Evolutionary conservation across 2,888 invertebrate species (phyloP), one percentile per base, ranked within the genome.

Genomic region (Drosophila phalerata): DNA sequence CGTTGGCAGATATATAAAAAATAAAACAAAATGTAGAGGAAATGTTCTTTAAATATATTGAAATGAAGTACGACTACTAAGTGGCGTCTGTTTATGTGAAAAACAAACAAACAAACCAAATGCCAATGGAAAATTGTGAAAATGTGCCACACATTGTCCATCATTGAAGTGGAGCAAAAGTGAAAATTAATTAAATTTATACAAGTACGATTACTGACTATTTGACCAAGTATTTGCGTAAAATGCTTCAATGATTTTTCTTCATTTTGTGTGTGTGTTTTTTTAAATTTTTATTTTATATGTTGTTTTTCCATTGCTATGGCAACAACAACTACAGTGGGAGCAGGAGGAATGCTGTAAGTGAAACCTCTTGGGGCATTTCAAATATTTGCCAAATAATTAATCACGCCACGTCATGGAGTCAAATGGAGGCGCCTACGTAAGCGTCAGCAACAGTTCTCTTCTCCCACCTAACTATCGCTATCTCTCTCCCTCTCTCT

Each of bases 331-430:
- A 25, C n/a, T 1, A 58, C 30, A 32, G 10, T 28, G 25, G 13
- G 19, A n/a, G 34, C 10, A 3, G 19, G 5, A 15, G 57, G 28
- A 28, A 28, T 51, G 38, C 47, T 67, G 79, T 70, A 77, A 77
- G 67, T 70, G 75, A 77, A 77, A 78, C 79, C 77, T 70, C 75
- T 72, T 67, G 47, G 49, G 66, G 66, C 70, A 72, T 65, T 73
- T 69, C 78, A 87, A 84, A 88, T 87, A 84, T 84, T 84, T 84
- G 83, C 78, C 64, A 77, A 85, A 85, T 88, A 88, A 84, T 88
- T 84, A 87, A 84, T 84, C 88, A 84, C 80, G 85, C 80, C 85
- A 82, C 68, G 76, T 76, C 85, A 71, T 49, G 51, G 66, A 43
- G 53, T 22, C 9, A 37, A 65, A 32, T 45, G 53, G 25, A 32